Conservation (phyloP, 2,797 vertebrate genomes). For the Chelidonichthys spinosus region DNA sequence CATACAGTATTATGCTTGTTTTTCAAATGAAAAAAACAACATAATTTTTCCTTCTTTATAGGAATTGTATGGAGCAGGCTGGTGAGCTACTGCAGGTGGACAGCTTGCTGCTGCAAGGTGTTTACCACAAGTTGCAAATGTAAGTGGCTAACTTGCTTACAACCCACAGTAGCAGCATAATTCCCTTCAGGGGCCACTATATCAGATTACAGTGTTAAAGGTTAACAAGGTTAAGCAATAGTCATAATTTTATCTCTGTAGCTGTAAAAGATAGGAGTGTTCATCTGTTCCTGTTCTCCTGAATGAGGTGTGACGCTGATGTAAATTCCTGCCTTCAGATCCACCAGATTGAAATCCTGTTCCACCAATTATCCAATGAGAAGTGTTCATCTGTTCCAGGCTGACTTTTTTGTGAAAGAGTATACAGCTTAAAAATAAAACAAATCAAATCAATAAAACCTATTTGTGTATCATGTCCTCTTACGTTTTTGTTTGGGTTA, state of each 20-base stretch:
- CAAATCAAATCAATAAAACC: neutral
- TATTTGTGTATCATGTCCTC: no score
- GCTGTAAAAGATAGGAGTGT: neutral
- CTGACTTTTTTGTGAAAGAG: neutral
- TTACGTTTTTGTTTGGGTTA: neutral
- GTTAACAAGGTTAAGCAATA: neutral
- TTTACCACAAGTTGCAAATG: neutral
- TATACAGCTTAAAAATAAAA: neutral
- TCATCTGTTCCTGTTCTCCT: neutral
- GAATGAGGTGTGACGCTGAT: neutral
- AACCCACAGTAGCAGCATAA: neutral
- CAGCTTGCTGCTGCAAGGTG: neutral
- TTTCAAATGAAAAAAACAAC: neutral
- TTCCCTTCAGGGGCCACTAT: no score
- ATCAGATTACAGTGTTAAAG: no score
- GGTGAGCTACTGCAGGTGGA: neutral
- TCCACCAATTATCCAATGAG: neutral
- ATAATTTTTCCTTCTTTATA: constrained; percentile 24
- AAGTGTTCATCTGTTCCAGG: neutral
- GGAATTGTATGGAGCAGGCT: constrained; percentile 22
- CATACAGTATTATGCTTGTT: neutral
- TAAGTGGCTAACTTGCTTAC: neutral
- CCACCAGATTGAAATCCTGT: neutral
- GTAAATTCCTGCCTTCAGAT: neutral
- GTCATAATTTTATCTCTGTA: neutral